Conservation (phyloP, 2,797 vertebrate species). For the Amblyraja radiata region DNA sequence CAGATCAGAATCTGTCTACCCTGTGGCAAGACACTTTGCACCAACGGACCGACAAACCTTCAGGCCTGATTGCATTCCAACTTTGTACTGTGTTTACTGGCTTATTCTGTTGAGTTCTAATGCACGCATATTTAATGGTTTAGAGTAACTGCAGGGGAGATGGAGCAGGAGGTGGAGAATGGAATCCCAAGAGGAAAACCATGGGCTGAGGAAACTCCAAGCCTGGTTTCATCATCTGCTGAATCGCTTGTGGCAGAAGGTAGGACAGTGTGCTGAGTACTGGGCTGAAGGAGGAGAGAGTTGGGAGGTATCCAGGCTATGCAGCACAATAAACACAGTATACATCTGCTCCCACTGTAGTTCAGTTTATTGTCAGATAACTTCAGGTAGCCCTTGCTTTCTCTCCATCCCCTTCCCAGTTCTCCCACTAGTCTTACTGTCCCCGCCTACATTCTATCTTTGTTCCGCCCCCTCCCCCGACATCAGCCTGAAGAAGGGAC, state of each 20-base stretch:
- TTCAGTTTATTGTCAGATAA: too few species aligned
- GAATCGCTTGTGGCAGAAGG: constrained; percentile 86
- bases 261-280: constrained; percentile 48
- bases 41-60: background rate
- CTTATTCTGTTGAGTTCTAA: background rate
- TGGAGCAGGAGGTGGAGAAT: constrained; percentile 79
- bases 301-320: background rate
- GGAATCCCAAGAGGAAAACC: constrained; percentile 65
- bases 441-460: too few species aligned
- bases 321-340: background rate
- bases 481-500: too few species aligned
- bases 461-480: too few species aligned
- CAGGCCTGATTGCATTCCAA: background rate
- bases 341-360: background rate
- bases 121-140: constrained; percentile 38
- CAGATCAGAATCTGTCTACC: too few species aligned
- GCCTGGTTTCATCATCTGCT: constrained; percentile 66
- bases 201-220: constrained; percentile 70
- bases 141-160: constrained; percentile 78
- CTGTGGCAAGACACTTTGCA: too few species aligned
- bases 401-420: too few species aligned
- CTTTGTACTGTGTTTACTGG: background rate
- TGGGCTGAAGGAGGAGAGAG: too few species aligned
- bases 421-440: too few species aligned
- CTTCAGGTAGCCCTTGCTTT: too few species aligned